Conservation (phyloP, 2,797 vertebrate genomes). For the Notoglanidium macrostoma region DNA sequence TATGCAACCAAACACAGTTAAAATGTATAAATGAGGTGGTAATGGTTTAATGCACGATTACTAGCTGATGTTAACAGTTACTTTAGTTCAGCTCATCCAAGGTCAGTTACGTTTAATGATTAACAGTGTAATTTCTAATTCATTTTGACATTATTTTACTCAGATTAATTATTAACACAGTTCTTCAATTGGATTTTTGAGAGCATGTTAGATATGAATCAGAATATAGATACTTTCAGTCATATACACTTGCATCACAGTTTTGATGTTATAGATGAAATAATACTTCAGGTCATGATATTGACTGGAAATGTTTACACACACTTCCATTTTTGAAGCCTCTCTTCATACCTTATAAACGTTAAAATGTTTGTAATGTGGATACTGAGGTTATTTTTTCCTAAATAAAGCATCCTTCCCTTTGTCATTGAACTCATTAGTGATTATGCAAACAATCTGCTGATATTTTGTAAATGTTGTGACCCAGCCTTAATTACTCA, state of each 20-base stretch:
- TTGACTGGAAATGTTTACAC: not conserved
- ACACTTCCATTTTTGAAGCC: not conserved
- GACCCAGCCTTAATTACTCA: conserved; percentile 35
- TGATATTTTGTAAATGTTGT: conserved; percentile 20
- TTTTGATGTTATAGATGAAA: not conserved
- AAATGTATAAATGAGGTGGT: not conserved
- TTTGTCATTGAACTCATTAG: not conserved
- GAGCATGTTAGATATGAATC: not conserved
- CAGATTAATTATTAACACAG: not conserved
- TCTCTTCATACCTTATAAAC: not conserved
- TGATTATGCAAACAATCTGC: conserved; percentile 1
- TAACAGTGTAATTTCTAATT: not conserved
- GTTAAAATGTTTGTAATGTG: not conserved
- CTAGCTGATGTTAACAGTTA: not conserved
- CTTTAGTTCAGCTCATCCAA: not conserved
- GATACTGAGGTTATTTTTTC: not conserved
- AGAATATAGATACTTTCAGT: not conserved
- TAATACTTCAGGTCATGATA: not conserved
- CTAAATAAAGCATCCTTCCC: not conserved
- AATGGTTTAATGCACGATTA: not conserved
- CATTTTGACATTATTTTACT: not conserved
- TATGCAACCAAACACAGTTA: not conserved
- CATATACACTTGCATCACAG: not conserved
- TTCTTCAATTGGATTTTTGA: not conserved
- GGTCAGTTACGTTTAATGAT: not conserved